These are phyloP conservation scores for Vespertilio murinus DNA, from an alignment of 2,797 vertebrate genomes.

Conservation along the genomic window DNA sequence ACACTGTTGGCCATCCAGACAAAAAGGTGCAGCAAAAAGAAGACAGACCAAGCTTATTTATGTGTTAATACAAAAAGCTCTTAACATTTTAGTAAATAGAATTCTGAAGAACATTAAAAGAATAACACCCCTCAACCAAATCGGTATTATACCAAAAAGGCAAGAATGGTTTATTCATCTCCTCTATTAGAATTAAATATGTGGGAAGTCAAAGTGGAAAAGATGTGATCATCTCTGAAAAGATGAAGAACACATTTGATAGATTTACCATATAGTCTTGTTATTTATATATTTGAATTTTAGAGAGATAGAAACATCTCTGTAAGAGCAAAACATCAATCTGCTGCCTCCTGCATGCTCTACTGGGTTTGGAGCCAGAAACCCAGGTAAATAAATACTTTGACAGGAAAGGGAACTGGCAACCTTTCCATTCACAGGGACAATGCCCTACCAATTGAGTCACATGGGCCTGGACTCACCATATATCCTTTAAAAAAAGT, in stretches of 20 bases:
- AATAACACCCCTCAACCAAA: background rate
- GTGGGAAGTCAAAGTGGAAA: background rate
- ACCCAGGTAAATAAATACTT: background rate
- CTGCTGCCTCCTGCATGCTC: background rate
- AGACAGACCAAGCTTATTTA: background rate
- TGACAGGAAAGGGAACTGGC: background rate
- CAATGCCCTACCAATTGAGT: background rate
- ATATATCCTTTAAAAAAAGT: background rate
- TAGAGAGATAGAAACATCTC: background rate
- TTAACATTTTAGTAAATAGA: background rate
- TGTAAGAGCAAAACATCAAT: background rate
- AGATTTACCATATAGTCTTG: background rate
- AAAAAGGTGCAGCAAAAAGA: background rate
- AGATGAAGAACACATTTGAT: background rate
- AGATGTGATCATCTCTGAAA: background rate
- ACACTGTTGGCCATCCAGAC: background rate
- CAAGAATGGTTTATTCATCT: background rate
- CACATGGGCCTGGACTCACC: background rate
- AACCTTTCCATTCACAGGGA: background rate
- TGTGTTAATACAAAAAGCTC: background rate
- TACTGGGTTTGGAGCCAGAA: background rate
- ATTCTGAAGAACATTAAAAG: background rate
- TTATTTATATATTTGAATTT: background rate
- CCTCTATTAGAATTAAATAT: slow-evolving; percentile 17
- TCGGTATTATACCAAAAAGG: background rate